Evolutionary conservation across 1,140 invertebrate species (phyloP), one percentile per base, ranked within the genome.

Genomic region (Lucilia cuprina): DNA sequence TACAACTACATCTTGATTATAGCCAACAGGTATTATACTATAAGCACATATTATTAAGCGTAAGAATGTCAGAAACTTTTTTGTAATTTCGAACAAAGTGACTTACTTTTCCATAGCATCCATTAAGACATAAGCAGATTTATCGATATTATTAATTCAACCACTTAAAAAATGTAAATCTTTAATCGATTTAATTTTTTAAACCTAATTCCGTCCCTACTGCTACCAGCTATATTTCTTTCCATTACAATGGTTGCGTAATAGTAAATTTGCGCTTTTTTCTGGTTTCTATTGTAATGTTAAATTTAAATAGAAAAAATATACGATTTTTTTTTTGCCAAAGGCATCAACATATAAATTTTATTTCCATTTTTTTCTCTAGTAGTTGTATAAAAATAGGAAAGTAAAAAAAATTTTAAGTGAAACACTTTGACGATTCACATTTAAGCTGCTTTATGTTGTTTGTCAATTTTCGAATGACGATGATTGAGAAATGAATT

Each of bases 361-460:
- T 13, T 55, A 55, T n/a, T 55, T 30, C 25, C 25, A 30, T 30
- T 55, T 55, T 55, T 55, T 55, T 41, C 41, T 41, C 41, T 8
- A 41, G 2, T 41, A 41, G 5, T 41, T 41, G 7, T 41, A 41
- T 41, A 41, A 8, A 41, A 8, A 10, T 41, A 41, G 5, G 41
- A 8, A 60, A 14, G 13, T 2, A 14, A 60, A 60, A 60, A n/a
- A 5, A 60, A 60, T n/a, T 12, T n/a, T 17, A 60, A 60, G n/a
- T 21, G 19, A 70, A 70, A 21, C n/a, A 10, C n/a, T 70, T 70
- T 70, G 65, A 70, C 60, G 65, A 70, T 21, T 21, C 65, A 70
- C 65, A 70, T 70, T 80, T 80, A 80, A 80, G 77, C 77, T 80
- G 77, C 77, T 80, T 80, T 80, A 50, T 49, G 77, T 80, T 80